Percentiles rank a stretch among this genome's conserved stretches.
These are phyloP conservation scores for Drosophila prostipennis DNA, from an alignment of 2,888 invertebrate species.

Conservation along the genomic window DNA sequence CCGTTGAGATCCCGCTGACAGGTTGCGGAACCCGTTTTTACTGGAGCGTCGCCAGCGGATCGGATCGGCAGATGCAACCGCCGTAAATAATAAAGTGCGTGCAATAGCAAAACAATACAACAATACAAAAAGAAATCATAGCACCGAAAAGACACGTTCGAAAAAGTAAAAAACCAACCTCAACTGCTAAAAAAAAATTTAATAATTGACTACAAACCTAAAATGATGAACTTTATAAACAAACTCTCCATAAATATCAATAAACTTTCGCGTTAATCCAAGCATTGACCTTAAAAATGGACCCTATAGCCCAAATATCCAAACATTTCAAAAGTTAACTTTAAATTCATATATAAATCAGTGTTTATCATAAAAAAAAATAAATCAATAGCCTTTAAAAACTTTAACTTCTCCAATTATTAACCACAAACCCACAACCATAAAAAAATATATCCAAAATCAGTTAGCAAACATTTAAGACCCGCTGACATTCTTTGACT, in stretches of 20 bases:
- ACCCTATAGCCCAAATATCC: neutral
- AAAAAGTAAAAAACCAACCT: neutral
- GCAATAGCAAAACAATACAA: slow-evolving; percentile 20
- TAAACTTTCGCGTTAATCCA: neutral
- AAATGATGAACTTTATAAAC: too few relatives aligned
- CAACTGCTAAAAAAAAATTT: neutral
- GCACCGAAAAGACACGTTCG: neutral
- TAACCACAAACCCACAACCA: neutral
- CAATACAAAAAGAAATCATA: neutral
- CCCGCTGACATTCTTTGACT: slow-evolving; percentile 13
- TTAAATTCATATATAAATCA: neutral
- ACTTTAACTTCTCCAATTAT: too few relatives aligned
- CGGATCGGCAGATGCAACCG: slow-evolving; percentile 36
- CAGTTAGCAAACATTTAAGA: slow-evolving; percentile 7
- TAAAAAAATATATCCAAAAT: neutral
- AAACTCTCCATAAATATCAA: neutral
- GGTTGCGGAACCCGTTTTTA: slow-evolving; percentile 72
- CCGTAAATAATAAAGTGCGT: slow-evolving; percentile 34
- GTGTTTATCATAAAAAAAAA: neutral
- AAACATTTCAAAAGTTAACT: neutral
- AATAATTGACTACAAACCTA: neutral
- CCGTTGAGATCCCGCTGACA: slow-evolving; percentile 58
- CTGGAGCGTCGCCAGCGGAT: slow-evolving; percentile 24
- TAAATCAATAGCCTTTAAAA: too few relatives aligned
- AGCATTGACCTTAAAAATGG: neutral